A percentile compares a stretch with the other conserved stretches of the same genome.
Evolutionary conservation across 2,113 vertebrate genomes (phyloP).

Genomic region (Amia ocellicauda): DNA sequence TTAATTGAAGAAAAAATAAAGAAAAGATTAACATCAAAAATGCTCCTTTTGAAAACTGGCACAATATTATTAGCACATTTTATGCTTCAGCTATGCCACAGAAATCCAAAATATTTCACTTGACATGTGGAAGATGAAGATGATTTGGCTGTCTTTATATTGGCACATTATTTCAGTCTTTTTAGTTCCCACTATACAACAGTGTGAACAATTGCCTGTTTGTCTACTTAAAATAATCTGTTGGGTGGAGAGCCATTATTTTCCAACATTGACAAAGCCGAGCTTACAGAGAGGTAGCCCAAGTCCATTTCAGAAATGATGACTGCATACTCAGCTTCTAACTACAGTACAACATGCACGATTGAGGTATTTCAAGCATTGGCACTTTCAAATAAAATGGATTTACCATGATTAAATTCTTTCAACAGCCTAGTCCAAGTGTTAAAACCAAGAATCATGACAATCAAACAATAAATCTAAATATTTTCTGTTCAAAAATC

Average conservation of each 20-base stretch:
- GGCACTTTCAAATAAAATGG: conserved; percentile 54
- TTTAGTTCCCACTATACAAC: not conserved
- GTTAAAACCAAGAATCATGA: not conserved
- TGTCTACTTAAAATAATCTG: not conserved
- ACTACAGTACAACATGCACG: conserved; percentile 45
- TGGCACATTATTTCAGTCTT: not conserved
- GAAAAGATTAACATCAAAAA: no score
- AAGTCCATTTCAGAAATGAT: conserved; percentile 43
- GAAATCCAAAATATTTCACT: conserved; percentile 27
- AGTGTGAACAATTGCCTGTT: not conserved
- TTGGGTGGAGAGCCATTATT: conserved; percentile 23
- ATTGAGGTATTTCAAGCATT: conserved; percentile 71
- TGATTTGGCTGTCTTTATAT: not conserved
- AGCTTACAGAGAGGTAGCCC: conserved; percentile 46
- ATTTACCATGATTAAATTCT: conserved; percentile 23
- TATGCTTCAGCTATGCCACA: conserved; percentile 53
- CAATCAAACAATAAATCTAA: conserved; percentile 2
- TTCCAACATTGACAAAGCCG: conserved; percentile 48
- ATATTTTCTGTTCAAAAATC: not conserved
- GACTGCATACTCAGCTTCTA: conserved; percentile 10
- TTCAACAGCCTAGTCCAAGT: not conserved
- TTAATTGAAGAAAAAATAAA: no score
- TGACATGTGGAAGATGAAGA: conserved; percentile 21
- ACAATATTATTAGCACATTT: conserved; percentile 45
- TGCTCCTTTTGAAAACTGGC: conserved; percentile 38